These are phyloP conservation scores for Cepphus grylle DNA, from an alignment of 2,113 vertebrate species.

Conservation along the genomic window DNA sequence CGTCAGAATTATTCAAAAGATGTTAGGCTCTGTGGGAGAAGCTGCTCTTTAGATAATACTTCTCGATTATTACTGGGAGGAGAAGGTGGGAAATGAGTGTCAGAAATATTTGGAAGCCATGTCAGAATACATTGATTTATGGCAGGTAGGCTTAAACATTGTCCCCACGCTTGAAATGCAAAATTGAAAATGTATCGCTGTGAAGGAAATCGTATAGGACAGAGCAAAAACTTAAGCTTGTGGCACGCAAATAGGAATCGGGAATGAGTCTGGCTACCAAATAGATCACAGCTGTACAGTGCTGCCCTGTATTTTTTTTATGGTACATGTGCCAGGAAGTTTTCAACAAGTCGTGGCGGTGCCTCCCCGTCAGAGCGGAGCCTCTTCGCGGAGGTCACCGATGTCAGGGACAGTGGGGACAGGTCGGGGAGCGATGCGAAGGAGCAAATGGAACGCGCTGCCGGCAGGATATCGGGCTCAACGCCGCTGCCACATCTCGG, in stretches of 20 bases:
- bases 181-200: background rate
- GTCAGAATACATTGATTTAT: background rate
- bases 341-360: background rate
- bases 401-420: accelerated
- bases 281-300: background rate
- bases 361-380: background rate
- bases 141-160: background rate
- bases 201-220: background rate
- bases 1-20: background rate
- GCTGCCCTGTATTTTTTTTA: background rate
- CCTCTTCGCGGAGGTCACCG: background rate
- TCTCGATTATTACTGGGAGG: background rate
- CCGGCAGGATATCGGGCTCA: accelerated
- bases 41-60: background rate
- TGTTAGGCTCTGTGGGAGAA: background rate
- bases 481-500: background rate
- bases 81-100: background rate
- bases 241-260: background rate
- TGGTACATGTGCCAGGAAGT: background rate
- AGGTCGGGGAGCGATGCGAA: accelerated
- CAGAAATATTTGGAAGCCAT: background rate
- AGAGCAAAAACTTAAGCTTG: background rate
- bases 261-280: background rate
- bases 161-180: background rate
- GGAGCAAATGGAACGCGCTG: background rate